A percentile compares a stretch with the other conserved stretches of the same genome.
Evolutionary conservation across 2,888 invertebrate genomes (phyloP).

Genomic region (Lithophane semibrunnea): DNA sequence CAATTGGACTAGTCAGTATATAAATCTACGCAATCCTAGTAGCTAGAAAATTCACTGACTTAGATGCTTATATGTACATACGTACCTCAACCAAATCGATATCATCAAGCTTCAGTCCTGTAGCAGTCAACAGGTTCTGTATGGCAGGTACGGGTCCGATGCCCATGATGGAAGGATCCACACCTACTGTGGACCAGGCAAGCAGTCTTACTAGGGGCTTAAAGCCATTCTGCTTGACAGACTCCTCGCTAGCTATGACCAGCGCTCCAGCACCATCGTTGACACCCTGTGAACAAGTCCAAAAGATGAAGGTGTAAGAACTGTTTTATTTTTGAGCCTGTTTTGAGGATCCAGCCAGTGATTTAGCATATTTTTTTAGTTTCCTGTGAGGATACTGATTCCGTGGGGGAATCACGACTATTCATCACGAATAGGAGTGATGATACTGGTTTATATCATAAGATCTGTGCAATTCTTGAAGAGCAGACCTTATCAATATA

Average conservation of each 20-base stretch:
- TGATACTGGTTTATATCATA: no score
- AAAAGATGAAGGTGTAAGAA: neutral
- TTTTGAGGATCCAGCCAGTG: neutral
- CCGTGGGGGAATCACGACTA: no score
- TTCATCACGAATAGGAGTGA: no score
- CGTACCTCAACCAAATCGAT: conserved; percentile 97
- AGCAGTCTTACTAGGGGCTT: conserved; percentile 96
- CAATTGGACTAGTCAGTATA: neutral
- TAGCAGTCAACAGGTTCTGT: conserved; percentile 93
- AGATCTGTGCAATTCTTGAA: no score
- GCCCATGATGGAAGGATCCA: conserved; percentile 99
- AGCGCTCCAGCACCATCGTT: conserved; percentile 98
- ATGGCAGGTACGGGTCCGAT: conserved; percentile 99
- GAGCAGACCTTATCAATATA: no score
- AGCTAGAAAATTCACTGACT: no score
- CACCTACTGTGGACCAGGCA: conserved; percentile 96
- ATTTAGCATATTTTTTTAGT: no score
- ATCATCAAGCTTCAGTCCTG: conserved; percentile 94
- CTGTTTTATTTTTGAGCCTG: neutral
- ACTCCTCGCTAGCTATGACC: conserved; percentile 97
- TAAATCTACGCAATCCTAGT: neutral
- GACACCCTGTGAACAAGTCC: conserved; percentile 92
- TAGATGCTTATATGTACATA: no score
- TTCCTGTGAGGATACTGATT: no score
- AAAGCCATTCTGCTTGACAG: conserved; percentile 92